Conservation (phyloP, 2,888 invertebrate genomes). For the Drosophila borborema region DNA sequence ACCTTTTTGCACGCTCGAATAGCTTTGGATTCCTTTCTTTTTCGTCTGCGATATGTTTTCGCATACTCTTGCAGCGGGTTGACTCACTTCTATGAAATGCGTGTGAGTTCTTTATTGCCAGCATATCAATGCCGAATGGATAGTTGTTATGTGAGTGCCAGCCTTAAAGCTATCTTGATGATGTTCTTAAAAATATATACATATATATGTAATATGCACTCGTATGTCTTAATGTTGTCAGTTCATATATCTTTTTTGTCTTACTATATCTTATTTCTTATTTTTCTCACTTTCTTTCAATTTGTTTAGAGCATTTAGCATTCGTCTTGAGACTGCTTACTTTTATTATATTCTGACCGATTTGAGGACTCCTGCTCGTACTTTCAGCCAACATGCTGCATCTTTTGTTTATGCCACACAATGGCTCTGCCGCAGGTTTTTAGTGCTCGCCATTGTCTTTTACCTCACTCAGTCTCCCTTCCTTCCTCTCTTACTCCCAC, state of each 20-base stretch:
- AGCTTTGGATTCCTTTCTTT: slow-evolving; percentile 44
- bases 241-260: not conserved
- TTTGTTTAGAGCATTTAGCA: not conserved
- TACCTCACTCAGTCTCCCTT: not conserved
- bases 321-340: not conserved
- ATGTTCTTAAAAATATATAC: not conserved
- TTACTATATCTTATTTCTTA: too few relatives aligned
- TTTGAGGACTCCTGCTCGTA: slow-evolving; percentile 44
- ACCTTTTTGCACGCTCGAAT: slow-evolving; percentile 73
- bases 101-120: not conserved
- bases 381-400: slow-evolving; percentile 52
- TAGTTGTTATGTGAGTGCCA: not conserved
- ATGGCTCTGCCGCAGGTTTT: slow-evolving; percentile 75
- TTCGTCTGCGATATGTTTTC: slow-evolving; percentile 34
- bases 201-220: not conserved
- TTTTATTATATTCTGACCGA: slow-evolving; percentile 66
- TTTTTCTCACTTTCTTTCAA: too few relatives aligned
- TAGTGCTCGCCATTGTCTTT: slow-evolving; percentile 69
- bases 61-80: slow-evolving; percentile 7
- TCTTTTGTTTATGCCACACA: slow-evolving; percentile 76
- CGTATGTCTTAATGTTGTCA: not conserved
- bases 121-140: not conserved
- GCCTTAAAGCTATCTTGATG: not conserved
- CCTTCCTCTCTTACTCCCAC: not conserved
- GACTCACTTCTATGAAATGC: not conserved